phyloP scores from a whole-genome alignment of 2,888 invertebrate genomes.

The Rhagium mordax region DNA sequence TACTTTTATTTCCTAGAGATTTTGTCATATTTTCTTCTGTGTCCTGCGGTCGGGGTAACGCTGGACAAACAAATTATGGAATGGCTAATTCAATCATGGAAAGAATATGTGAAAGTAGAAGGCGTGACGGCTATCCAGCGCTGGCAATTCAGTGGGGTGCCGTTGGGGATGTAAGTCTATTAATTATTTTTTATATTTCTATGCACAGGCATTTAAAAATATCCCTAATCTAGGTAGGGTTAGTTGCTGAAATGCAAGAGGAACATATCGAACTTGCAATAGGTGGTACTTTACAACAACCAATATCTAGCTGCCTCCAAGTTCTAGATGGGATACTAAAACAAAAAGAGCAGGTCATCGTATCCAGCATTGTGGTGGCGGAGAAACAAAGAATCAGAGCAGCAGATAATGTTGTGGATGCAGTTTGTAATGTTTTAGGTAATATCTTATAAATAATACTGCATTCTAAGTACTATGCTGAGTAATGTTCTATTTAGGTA shows the following conservation, averaged over 20 bases:
- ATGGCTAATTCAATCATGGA: constrained; percentile 94
- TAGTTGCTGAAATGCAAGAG: constrained; percentile 75
- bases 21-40: constrained; percentile 95
- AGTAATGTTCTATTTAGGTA: constrained; percentile 2
- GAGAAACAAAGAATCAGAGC: constrained; percentile 81
- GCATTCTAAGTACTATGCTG: neutral
- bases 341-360: constrained; percentile 75
- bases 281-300: constrained; percentile 79
- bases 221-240: constrained; percentile 72
- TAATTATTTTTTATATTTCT: too few relatives aligned
- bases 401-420: constrained; percentile 80
- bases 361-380: constrained; percentile 90
- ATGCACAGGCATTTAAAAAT: too few relatives aligned
- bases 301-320: constrained; percentile 77
- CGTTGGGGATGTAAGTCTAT: constrained; percentile 84
- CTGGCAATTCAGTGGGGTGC: constrained; percentile 95
- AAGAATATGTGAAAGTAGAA: constrained; percentile 84
- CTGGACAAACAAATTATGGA: constrained; percentile 93
- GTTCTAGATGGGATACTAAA: constrained; percentile 81
- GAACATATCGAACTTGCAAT: constrained; percentile 69
- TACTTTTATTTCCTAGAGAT: constrained; percentile 69
- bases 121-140: constrained; percentile 80
- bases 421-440: constrained; percentile 77
- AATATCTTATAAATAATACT: constrained; percentile 43
- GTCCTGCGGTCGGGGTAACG: constrained; percentile 92